Conservation (phyloP, 1,140 invertebrate genomes). For the Ceratina japonica region DNA sequence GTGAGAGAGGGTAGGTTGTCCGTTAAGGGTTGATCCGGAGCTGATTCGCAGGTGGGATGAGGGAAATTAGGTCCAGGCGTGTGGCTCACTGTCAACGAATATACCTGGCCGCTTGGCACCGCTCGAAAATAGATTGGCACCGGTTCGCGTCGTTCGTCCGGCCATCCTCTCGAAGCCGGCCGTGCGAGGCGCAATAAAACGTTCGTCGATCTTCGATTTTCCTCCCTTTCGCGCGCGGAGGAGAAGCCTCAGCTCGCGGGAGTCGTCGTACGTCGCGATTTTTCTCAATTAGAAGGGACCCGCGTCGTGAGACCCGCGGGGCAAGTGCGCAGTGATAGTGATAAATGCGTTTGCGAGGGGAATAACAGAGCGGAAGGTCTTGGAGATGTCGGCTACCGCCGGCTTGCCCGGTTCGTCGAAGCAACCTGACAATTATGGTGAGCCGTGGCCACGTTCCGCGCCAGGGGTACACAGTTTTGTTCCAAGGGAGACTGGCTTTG, state of each 20-base stretch:
- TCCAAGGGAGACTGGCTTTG: too few relatives aligned
- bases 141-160: conserved; percentile 45
- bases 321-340: conserved; percentile 57
- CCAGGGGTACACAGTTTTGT: too few relatives aligned
- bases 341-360: conserved; percentile 59
- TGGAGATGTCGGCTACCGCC: conserved; percentile 69
- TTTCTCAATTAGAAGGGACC: neutral
- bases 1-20: too few relatives aligned
- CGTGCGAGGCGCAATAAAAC: conserved; percentile 8
- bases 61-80: neutral
- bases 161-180: conserved; percentile 31
- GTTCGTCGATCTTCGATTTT: conserved; percentile 17
- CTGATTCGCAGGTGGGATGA: neutral
- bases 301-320: too few relatives aligned
- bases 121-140: conserved; percentile 60
- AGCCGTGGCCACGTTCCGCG: conserved; percentile 9
- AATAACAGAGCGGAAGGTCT: conserved; percentile 46
- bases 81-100: conserved; percentile 49
- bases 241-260: neutral
- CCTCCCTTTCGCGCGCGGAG: neutral
- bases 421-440: conserved; percentile 67
- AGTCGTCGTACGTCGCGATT: neutral
- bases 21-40: too few relatives aligned
- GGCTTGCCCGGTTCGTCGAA: conserved; percentile 66
- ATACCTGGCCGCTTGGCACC: conserved; percentile 61